phyloP scores from a whole-genome alignment of 2,113 vertebrate species.

The Struthidea cinerea region DNA sequence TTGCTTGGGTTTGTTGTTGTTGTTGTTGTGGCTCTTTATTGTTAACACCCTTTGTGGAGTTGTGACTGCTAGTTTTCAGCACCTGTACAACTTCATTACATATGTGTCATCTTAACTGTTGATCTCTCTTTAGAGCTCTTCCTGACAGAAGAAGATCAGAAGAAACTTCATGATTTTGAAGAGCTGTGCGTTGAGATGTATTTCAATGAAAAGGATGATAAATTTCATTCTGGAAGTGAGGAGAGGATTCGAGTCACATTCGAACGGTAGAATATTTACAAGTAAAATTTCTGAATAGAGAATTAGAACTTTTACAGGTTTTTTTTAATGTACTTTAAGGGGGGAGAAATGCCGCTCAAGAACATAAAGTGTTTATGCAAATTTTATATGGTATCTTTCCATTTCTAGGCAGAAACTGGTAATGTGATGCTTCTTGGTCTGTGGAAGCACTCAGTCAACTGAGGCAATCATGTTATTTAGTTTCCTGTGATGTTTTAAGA shows the following conservation, averaged over 20 bases:
- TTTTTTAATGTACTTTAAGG: not conserved
- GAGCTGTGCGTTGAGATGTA: slow-evolving; percentile 97
- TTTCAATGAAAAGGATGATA: slow-evolving; percentile 97
- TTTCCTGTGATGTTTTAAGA: not conserved
- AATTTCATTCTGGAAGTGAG: slow-evolving; percentile 95
- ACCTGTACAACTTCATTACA: not conserved
- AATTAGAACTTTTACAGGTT: not conserved
- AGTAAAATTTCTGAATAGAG: not conserved
- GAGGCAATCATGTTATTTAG: not conserved
- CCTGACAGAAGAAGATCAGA: slow-evolving; percentile 97
- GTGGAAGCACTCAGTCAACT: not conserved
- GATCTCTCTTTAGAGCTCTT: slow-evolving; percentile 82
- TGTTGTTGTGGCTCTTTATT: not conserved
- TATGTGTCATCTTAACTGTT: not conserved
- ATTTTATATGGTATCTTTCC: not conserved
- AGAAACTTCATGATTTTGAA: slow-evolving; percentile 99
- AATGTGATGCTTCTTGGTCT: not conserved
- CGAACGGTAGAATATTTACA: slow-evolving; percentile 79
- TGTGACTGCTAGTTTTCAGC: not conserved
- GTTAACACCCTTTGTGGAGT: not conserved
- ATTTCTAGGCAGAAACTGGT: not conserved
- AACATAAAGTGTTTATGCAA: not conserved
- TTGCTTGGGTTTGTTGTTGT: not conserved
- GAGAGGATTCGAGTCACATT: slow-evolving; percentile 97
- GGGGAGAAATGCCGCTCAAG: not conserved